Evolutionary conservation across 2,113 vertebrate genomes (phyloP).

Genomic region (Phocoena phocoena): DNA sequence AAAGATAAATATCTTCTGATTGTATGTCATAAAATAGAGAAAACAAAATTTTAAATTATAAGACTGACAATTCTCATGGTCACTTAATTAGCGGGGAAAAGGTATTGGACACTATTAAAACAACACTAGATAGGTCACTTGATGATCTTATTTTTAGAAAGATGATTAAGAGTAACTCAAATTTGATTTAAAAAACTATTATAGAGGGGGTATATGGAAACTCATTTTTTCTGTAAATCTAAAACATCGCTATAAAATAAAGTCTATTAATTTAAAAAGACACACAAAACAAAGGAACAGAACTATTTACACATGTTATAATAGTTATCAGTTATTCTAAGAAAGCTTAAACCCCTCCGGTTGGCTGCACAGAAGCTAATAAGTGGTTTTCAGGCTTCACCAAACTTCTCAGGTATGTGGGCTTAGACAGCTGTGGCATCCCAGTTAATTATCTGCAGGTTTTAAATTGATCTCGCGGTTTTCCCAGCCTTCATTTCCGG

Average conservation of each 20-base stretch:
- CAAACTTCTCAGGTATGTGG: background rate
- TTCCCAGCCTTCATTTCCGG: slow-evolving; percentile 69
- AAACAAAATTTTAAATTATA: background rate
- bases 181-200: background rate
- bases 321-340: background rate
- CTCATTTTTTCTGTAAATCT: background rate
- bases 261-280: background rate
- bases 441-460: slow-evolving; percentile 72
- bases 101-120: background rate
- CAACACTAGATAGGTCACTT: background rate
- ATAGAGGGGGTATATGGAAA: background rate
- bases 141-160: background rate
- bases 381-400: background rate
- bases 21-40: background rate
- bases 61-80: background rate
- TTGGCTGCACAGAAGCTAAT: background rate
- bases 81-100: background rate
- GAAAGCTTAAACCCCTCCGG: background rate
- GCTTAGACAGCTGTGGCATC: slow-evolving; percentile 37
- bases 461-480: slow-evolving; percentile 57
- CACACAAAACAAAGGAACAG: background rate
- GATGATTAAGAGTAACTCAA: background rate
- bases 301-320: background rate
- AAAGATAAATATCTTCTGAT: background rate
- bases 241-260: background rate